phyloP scores from a whole-genome alignment of 2,113 vertebrate genomes.

The Hydrolagus affinis region DNA sequence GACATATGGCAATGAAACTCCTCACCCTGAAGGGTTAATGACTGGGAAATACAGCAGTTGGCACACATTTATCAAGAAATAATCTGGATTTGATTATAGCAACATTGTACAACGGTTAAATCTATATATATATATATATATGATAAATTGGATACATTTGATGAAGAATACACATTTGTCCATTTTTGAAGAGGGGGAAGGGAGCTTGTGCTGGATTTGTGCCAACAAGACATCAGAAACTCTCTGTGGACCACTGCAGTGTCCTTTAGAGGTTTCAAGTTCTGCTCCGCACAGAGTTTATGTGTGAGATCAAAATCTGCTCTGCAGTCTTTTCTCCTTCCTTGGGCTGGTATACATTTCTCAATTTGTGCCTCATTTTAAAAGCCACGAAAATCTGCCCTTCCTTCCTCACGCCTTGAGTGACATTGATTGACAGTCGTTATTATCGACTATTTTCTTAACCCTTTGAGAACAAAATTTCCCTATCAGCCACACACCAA shows the following conservation, averaged over 20 bases:
- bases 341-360: slow-evolving; percentile 10
- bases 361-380: slow-evolving; percentile 14
- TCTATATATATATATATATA: slow-evolving; percentile 9
- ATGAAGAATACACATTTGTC: slow-evolving; percentile 6
- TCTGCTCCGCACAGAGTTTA: slow-evolving; percentile 2
- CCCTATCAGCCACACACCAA: slow-evolving; percentile 7
- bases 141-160: slow-evolving; percentile 21
- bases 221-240: neutral
- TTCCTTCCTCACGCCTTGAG: slow-evolving; percentile 16
- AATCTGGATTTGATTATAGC: slow-evolving; percentile 18
- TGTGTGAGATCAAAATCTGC: neutral
- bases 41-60: neutral
- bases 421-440: slow-evolving; percentile 27
- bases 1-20: neutral
- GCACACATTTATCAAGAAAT: slow-evolving; percentile 11
- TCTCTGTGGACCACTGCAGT: neutral
- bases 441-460: slow-evolving; percentile 27
- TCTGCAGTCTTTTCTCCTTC: slow-evolving; percentile 25
- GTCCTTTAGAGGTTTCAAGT: neutral
- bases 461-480: slow-evolving; percentile 19
- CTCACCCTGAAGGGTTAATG: neutral
- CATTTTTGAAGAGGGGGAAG: slow-evolving; percentile 1
- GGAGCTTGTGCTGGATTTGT: slow-evolving; percentile 10
- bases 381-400: slow-evolving; percentile 20
- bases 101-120: neutral